These are phyloP conservation scores for Tokudaia tokunoshimensis DNA, from an alignment of 2,797 vertebrate species.

Conservation along the genomic window DNA sequence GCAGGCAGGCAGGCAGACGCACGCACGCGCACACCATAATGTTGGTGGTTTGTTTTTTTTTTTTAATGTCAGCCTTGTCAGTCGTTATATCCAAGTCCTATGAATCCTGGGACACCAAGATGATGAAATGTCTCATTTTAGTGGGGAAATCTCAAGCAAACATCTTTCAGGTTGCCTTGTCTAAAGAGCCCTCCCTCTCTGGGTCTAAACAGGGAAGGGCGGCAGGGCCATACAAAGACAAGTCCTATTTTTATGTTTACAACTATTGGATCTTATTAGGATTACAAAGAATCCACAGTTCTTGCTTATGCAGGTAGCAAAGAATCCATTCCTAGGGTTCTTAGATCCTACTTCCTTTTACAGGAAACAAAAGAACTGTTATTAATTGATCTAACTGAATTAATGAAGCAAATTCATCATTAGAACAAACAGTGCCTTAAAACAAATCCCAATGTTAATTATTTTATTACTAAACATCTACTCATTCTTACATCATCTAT, in stretches of 20 bases:
- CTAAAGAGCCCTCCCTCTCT: neutral
- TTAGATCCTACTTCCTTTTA: slow-evolving; percentile 50
- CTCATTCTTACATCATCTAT: neutral
- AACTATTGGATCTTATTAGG: neutral
- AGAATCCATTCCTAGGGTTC: slow-evolving; percentile 45
- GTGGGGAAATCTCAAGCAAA: neutral
- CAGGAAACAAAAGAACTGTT: slow-evolving; percentile 16
- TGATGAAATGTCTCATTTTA: slow-evolving; percentile 20
- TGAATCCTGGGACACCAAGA: neutral
- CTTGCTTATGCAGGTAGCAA: slow-evolving; percentile 4
- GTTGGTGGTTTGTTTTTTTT: neutral
- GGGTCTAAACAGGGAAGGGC: neutral
- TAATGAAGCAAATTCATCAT: slow-evolving; percentile 46
- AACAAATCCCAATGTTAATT: slow-evolving; percentile 55
- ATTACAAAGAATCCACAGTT: slow-evolving; percentile 36
- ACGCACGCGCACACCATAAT: rapidly evolving
- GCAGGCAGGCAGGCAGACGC: neutral
- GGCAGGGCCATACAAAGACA: neutral
- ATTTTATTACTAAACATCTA: slow-evolving; percentile 59
- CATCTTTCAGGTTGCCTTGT: neutral
- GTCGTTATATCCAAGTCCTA: slow-evolving; percentile 10
- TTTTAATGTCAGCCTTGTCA: neutral
- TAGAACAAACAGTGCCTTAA: slow-evolving; percentile 58
- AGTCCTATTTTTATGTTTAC: slow-evolving; percentile 34
- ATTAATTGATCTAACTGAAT: neutral